phyloP scores from a whole-genome alignment of 2,113 vertebrate genomes.

The Etheostoma cragini region DNA sequence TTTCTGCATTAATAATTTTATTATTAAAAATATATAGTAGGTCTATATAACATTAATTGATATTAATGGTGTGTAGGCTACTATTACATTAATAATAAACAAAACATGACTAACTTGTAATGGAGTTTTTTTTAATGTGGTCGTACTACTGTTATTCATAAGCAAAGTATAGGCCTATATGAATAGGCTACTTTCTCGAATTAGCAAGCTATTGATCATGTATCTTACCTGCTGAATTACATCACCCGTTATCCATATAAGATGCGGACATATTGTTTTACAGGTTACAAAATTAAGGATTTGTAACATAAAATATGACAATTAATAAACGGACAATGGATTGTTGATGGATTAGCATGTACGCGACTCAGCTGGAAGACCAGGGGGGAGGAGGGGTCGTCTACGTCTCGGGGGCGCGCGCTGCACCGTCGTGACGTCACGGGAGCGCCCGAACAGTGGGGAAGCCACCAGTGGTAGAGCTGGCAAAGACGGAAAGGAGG shows the following conservation, averaged over 20 bases:
- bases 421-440: slow-evolving; percentile 71
- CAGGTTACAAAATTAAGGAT: background rate
- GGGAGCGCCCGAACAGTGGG: slow-evolving; percentile 63
- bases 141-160: background rate
- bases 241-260: background rate
- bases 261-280: background rate
- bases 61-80: too few species aligned
- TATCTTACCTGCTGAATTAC: background rate
- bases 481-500: slow-evolving; percentile 65
- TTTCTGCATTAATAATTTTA: background rate
- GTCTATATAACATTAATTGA: too few species aligned
- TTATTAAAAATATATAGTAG: too few species aligned
- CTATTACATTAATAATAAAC: background rate
- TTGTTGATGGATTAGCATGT: slow-evolving; percentile 17
- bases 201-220: background rate
- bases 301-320: background rate
- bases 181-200: background rate
- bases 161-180: background rate
- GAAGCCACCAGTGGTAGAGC: slow-evolving; percentile 71
- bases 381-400: background rate
- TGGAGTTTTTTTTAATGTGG: background rate
- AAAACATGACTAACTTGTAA: background rate
- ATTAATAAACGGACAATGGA: background rate
- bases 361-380: background rate
- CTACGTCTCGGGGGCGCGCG: slow-evolving; percentile 62